Evolutionary conservation across 2,888 invertebrate genomes (phyloP).

Genomic region (Ophion slaviceki): DNA sequence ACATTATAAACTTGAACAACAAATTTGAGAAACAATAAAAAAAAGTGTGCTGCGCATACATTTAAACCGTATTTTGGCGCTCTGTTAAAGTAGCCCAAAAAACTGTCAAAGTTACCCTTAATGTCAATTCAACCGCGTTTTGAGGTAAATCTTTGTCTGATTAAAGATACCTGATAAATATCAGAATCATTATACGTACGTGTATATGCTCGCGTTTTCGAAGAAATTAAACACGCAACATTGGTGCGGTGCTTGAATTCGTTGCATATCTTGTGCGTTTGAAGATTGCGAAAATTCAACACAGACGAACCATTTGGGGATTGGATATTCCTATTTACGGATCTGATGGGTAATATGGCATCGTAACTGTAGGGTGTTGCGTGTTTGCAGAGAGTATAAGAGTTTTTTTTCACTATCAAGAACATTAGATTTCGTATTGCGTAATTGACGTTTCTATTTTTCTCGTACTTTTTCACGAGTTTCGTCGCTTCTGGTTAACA

Average conservation of each 20-base stretch:
- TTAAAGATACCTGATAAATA: not conserved
- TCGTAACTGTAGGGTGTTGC: not conserved
- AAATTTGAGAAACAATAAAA: too few species aligned
- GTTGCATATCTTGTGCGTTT: not conserved
- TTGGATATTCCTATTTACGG: not conserved
- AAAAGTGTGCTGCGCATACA: too few species aligned
- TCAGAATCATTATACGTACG: too few species aligned
- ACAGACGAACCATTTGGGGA: not conserved
- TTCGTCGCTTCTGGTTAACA: not conserved
- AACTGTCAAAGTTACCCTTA: too few species aligned
- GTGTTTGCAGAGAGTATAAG: not conserved
- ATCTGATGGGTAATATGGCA: not conserved
- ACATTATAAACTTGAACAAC: too few species aligned
- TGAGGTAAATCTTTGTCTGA: not conserved
- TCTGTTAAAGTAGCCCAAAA: too few species aligned
- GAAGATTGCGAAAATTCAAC: not conserved
- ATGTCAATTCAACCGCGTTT: too few species aligned
- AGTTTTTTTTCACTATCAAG: not conserved
- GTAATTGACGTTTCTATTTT: not conserved
- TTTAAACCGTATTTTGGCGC: too few species aligned
- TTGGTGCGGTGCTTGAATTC: not conserved
- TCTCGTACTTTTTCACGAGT: conserved; percentile 13
- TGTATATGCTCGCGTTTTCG: not conserved
- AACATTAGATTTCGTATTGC: not conserved
- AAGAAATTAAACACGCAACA: not conserved